Percentiles rank a stretch among this genome's conserved stretches.
Evolutionary conservation across 2,888 invertebrate genomes (phyloP).

Genomic region (Drosophila leonis): DNA sequence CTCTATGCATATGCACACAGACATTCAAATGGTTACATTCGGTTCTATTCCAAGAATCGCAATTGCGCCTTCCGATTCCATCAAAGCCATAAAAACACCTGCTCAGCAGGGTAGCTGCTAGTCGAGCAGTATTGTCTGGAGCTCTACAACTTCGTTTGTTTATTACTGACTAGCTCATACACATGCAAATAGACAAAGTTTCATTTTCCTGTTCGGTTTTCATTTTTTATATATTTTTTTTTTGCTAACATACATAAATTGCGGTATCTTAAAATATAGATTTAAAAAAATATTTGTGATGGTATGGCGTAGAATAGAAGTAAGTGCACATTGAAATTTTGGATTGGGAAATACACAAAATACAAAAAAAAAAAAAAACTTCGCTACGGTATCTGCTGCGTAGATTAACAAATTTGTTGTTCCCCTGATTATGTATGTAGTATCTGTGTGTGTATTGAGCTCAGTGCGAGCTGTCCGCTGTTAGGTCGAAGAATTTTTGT

Average conservation of each 20-base stretch:
- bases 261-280: background rate
- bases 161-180: background rate
- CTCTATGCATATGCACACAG: no score
- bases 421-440: background rate
- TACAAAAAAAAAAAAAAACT: background rate
- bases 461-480: background rate
- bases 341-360: background rate
- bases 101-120: background rate
- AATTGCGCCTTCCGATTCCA: no score
- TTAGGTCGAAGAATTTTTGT: background rate
- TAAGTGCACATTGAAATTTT: background rate
- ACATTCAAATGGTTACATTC: no score
- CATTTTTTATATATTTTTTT: background rate
- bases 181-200: background rate
- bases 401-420: background rate
- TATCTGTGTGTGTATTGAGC: background rate
- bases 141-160: no score
- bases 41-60: no score
- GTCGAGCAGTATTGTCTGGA: no score
- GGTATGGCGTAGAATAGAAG: background rate
- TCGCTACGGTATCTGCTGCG: background rate
- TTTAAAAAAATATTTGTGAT: background rate
- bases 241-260: conserved; percentile 1
- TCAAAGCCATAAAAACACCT: no score
- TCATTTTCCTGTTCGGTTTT: background rate